phyloP scores from a whole-genome alignment of 2,113 vertebrate genomes.

The Narcine bancroftii region DNA sequence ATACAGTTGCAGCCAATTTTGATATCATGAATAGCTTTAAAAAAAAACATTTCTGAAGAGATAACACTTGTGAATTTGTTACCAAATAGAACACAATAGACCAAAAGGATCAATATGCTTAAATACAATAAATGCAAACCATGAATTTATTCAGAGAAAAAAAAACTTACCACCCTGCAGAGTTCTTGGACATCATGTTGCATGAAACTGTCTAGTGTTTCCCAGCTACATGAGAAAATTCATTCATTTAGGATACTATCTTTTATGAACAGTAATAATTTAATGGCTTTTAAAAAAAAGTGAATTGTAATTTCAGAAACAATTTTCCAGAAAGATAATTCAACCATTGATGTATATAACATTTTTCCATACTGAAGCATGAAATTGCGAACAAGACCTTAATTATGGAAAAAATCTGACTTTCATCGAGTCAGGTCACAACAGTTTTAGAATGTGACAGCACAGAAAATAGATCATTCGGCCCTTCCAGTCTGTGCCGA shows the following conservation, averaged over 20 bases:
- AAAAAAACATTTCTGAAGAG: not conserved
- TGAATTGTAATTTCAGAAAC: not conserved
- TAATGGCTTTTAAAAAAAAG: not conserved
- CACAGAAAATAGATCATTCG: no score
- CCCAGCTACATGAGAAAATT: constrained; percentile 70
- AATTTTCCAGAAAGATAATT: no score
- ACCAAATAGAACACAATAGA: not conserved
- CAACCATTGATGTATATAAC: no score
- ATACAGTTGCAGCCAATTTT: not conserved
- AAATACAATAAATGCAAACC: not conserved
- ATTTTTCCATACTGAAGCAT: no score
- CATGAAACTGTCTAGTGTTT: constrained; percentile 99
- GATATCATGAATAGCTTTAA: not conserved
- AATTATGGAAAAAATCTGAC: no score
- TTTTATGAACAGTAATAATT: not conserved
- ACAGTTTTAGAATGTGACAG: no score
- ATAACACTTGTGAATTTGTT: not conserved
- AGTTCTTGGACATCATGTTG: constrained; percentile 96
- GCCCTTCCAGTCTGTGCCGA: no score
- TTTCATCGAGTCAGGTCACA: no score
- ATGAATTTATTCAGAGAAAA: not conserved
- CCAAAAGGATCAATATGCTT: not conserved
- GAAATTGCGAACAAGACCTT: no score
- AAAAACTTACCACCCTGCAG: constrained; percentile 89
- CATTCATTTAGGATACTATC: not conserved